Conservation (phyloP, 2,888 invertebrate species). For the Drosophila meridionalis region DNA sequence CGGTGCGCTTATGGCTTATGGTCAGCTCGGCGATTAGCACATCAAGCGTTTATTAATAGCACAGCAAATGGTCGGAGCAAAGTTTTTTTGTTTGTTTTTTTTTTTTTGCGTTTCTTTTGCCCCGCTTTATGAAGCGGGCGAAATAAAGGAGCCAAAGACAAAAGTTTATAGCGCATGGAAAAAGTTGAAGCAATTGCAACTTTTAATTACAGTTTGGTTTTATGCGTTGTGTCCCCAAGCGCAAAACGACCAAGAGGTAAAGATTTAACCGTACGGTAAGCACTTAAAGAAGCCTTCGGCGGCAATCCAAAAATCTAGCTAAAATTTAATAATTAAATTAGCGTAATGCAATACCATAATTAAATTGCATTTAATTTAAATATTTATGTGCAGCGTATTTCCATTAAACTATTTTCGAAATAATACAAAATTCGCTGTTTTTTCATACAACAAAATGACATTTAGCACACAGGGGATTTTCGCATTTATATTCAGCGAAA, state of each 20-base stretch:
- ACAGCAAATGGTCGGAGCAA: slow-evolving; percentile 50
- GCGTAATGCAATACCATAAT: background rate
- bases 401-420: background rate
- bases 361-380: background rate
- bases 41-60: slow-evolving; percentile 79
- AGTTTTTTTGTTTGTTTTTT: slow-evolving; percentile 31
- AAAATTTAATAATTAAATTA: background rate
- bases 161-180: slow-evolving; percentile 73
- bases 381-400: background rate
- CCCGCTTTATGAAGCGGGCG: slow-evolving; percentile 38
- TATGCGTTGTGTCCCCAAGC: slow-evolving; percentile 37
- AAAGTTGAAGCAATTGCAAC: slow-evolving; percentile 67
- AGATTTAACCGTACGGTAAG: slow-evolving; percentile 26
- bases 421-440: background rate
- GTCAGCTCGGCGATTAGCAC: slow-evolving; percentile 70
- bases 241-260: slow-evolving; percentile 42
- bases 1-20: slow-evolving; percentile 29
- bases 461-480: background rate
- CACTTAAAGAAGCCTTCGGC: slow-evolving; percentile 9
- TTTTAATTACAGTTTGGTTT: slow-evolving; percentile 74
- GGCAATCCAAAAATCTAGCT: background rate
- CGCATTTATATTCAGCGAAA: background rate
- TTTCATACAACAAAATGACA: background rate
- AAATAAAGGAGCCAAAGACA: slow-evolving; percentile 50
- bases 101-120: background rate